A percentile compares a stretch with the other conserved stretches of the same genome.
phyloP scores from a whole-genome alignment of 2,113 vertebrate species.

The Pachycephala philippinensis region DNA sequence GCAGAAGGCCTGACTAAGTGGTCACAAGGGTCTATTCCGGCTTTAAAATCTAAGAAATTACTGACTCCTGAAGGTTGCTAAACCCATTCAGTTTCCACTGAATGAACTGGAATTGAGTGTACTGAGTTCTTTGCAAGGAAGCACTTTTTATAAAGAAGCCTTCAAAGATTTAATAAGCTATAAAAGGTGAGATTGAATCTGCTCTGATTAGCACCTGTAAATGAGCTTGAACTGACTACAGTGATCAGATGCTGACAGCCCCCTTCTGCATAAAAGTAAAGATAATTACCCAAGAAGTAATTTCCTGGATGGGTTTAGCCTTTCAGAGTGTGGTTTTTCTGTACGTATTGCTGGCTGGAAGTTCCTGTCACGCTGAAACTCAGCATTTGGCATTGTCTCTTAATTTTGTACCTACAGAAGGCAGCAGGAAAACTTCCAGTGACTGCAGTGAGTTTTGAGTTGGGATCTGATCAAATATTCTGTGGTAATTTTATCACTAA shows the following conservation, averaged over 20 bases:
- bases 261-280: background rate
- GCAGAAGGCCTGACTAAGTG: background rate
- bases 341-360: background rate
- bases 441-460: background rate
- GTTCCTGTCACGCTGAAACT: background rate
- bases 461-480: background rate
- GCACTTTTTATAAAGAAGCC: background rate
- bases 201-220: conserved; percentile 25
- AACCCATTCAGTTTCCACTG: background rate
- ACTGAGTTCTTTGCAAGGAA: background rate
- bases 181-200: conserved; percentile 33
- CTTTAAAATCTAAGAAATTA: conserved; percentile 10
- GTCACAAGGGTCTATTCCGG: background rate
- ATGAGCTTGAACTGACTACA: conserved; percentile 8
- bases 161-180: background rate
- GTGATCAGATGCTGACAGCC: background rate
- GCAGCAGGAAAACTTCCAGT: background rate
- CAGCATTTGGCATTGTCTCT: background rate
- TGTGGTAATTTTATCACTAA: background rate
- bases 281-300: background rate
- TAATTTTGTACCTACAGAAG: background rate
- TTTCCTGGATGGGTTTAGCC: background rate
- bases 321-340: background rate
- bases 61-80: background rate
- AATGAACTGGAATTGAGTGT: background rate